Evolutionary conservation across 2,797 vertebrate genomes (phyloP).

Genomic region (Argya squamiceps): DNA sequence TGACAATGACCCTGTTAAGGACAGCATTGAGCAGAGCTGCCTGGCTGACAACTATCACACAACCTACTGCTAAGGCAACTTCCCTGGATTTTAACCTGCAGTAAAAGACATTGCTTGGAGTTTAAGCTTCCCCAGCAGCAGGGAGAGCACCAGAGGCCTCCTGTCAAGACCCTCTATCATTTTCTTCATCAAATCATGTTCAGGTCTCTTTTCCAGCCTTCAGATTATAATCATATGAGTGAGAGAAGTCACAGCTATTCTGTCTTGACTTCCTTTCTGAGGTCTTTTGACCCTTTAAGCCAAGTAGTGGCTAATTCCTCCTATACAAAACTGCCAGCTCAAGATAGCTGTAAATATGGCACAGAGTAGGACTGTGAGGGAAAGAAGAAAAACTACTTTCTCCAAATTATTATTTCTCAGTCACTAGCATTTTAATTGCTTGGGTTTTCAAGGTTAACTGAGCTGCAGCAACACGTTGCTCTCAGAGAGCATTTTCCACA

Average conservation of each 20-base stretch:
- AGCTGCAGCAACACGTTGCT: neutral
- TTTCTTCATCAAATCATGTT: neutral
- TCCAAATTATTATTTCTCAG: neutral
- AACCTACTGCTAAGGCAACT: neutral
- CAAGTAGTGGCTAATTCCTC: neutral
- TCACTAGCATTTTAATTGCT: neutral
- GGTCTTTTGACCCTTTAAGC: neutral
- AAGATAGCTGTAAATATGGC: neutral
- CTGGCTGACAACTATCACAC: neutral
- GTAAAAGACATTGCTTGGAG: neutral
- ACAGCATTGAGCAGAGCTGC: neutral
- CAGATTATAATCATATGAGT: neutral
- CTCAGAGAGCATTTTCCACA: neutral
- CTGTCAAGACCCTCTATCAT: neutral
- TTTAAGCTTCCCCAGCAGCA: neutral
- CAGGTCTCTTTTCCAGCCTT: neutral
- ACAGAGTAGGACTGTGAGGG: neutral
- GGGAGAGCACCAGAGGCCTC: neutral
- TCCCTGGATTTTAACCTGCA: neutral
- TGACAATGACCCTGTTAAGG: neutral
- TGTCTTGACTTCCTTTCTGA: neutral
- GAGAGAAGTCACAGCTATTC: neutral
- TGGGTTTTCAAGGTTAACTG: neutral
- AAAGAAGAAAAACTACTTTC: neutral
- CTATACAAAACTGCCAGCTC: neutral